Percentiles rank a stretch among this genome's conserved stretches.
Conservation (phyloP, 2,113 vertebrate species). For the Zosterops borbonicus region DNA sequence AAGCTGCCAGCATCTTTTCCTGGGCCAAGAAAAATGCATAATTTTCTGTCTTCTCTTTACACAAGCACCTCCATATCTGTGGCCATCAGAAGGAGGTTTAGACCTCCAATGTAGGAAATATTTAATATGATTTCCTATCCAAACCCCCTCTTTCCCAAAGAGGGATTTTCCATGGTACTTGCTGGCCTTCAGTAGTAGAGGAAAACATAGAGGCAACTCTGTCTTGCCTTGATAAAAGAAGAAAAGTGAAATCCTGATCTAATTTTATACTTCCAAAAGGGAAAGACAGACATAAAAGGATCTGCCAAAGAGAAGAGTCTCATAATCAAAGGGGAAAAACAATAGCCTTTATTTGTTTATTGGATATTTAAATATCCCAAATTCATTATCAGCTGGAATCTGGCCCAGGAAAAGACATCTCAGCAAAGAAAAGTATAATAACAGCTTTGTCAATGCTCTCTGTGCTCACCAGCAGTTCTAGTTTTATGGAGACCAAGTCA, state of each 20-base stretch:
- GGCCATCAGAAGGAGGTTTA: not conserved
- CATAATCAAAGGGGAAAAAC: not conserved
- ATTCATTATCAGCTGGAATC: not conserved
- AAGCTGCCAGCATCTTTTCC: not conserved
- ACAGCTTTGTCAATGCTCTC: not conserved
- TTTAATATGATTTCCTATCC: not conserved
- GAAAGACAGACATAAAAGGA: not conserved
- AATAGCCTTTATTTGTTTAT: not conserved
- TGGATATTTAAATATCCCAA: not conserved
- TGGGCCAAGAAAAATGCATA: not conserved
- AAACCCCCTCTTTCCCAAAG: not conserved
- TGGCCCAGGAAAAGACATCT: not conserved
- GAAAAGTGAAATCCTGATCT: slow-evolving; percentile 1
- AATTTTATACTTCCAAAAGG: not conserved
- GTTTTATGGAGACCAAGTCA: not conserved
- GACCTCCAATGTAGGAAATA: not conserved
- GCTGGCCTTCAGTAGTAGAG: not conserved
- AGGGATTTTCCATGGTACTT: not conserved
- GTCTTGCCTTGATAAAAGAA: not conserved
- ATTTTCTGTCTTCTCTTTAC: not conserved
- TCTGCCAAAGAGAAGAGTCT: not conserved
- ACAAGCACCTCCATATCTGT: not conserved
- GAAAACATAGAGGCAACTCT: not conserved
- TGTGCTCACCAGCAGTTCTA: not conserved
- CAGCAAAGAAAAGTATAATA: not conserved